Conservation (phyloP, 2,797 vertebrate genomes). For the Pangasius krempfi region DNA sequence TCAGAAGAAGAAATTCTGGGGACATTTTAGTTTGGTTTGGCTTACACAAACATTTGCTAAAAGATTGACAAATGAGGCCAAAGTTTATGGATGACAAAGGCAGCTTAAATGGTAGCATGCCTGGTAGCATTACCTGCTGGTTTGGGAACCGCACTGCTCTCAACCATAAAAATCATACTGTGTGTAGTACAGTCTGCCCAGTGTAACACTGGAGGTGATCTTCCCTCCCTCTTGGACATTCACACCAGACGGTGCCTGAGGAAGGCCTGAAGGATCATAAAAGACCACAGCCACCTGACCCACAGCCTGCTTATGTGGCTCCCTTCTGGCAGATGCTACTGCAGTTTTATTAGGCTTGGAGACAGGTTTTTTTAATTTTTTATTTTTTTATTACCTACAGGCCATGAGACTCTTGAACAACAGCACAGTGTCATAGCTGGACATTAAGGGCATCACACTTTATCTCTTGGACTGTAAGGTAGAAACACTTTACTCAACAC, state of each 20-base stretch:
- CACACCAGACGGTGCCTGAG: neutral
- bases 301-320: neutral
- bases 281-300: neutral
- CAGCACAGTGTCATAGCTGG: neutral
- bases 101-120: neutral
- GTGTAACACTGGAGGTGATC: neutral
- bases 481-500: neutral
- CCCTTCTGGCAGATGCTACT: neutral
- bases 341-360: neutral
- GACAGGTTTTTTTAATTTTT: too few species aligned
- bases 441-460: neutral
- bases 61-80: neutral
- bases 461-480: neutral
- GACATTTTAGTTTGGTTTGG: neutral
- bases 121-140: neutral
- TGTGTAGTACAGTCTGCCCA: neutral
- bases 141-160: neutral
- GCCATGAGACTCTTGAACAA: neutral
- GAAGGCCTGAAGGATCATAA: neutral
- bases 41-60: neutral
- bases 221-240: neutral
- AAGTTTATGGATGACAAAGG: neutral
- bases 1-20: too few species aligned
- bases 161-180: neutral
- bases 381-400: neutral